Conservation (phyloP, 2,113 vertebrate species). For the Ammospiza caudacuta region DNA sequence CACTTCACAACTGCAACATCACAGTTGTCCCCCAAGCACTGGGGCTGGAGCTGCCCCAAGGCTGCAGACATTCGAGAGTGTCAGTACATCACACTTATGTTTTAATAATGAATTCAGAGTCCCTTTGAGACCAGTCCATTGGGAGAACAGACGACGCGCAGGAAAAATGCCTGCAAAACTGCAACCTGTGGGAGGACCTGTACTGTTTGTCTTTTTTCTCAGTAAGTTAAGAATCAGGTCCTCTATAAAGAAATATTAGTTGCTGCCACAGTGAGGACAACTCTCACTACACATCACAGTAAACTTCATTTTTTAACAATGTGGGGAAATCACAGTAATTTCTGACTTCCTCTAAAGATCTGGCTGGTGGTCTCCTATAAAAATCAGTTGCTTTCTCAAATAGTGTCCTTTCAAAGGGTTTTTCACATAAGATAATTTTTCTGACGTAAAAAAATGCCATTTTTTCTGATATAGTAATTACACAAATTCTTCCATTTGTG, state of each 20-base stretch:
- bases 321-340: background rate
- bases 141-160: background rate
- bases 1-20: background rate
- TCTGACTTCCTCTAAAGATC: background rate
- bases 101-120: background rate
- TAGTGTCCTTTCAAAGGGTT: background rate
- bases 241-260: background rate
- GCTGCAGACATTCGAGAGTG: background rate
- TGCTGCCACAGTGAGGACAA: background rate
- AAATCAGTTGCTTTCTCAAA: background rate
- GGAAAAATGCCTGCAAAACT: background rate
- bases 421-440: background rate
- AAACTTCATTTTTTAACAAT: background rate
- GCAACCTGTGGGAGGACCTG: background rate
- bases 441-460: background rate
- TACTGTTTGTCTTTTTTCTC: background rate
- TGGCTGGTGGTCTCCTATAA: background rate
- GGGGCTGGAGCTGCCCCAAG: background rate
- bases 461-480: background rate
- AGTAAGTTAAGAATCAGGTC: background rate
- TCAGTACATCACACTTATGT: fast-evolving
- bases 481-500: background rate
- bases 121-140: background rate
- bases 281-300: background rate
- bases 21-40: background rate